Percentiles rank a stretch among this genome's conserved stretches.
Evolutionary conservation across 2,888 invertebrate species (phyloP).

Genomic region (Dioctria rufipes): DNA sequence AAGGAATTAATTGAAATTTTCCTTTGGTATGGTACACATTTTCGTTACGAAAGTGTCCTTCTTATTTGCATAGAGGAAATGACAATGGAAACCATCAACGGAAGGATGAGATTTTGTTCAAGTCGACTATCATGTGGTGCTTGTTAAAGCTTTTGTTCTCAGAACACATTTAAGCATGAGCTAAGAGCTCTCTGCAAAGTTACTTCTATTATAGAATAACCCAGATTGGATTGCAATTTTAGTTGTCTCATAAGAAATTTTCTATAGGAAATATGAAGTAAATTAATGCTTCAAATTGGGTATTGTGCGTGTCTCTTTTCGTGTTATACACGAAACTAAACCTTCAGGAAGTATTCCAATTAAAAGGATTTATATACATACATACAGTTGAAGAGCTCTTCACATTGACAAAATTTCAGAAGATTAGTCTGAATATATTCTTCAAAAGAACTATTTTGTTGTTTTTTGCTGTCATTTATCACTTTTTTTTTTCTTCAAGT

Average conservation of each 20-base stretch:
- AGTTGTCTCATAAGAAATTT: not conserved
- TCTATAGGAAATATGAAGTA: not conserved
- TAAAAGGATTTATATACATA: no score
- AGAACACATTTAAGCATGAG: not conserved
- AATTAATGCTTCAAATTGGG: not conserved
- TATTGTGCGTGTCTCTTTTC: not conserved
- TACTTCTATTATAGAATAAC: no score
- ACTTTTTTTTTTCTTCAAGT: no score
- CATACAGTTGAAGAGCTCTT: no score
- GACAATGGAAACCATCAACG: constrained; percentile 6
- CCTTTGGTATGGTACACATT: not conserved
- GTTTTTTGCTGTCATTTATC: no score
- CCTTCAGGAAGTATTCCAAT: no score
- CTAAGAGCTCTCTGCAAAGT: not conserved
- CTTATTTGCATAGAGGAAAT: not conserved
- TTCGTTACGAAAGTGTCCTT: not conserved
- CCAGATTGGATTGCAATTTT: not conserved
- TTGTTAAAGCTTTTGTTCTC: not conserved
- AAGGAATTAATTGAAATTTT: constrained; percentile 8
- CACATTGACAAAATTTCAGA: no score
- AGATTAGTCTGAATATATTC: no score
- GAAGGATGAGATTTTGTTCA: not conserved
- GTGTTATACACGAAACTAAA: no score
- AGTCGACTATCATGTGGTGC: not conserved
- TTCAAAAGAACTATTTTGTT: no score